Conservation (phyloP, 2,797 vertebrate species). For the Gymnodraco acuticeps region DNA sequence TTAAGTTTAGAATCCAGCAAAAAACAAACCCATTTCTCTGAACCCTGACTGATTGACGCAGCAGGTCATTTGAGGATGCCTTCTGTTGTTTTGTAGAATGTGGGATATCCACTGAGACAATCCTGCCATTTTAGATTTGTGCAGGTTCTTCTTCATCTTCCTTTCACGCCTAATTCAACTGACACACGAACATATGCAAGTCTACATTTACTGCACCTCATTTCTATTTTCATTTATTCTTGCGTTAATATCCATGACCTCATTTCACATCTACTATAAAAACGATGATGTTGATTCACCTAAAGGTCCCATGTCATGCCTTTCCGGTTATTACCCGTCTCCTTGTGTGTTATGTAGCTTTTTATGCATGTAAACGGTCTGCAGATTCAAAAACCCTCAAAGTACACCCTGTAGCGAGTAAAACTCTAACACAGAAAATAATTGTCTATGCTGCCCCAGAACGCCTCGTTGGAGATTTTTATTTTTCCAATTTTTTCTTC, state of each 20-base stretch:
- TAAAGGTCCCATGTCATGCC: too few species aligned
- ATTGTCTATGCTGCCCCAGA: too few species aligned
- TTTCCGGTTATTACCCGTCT: too few species aligned
- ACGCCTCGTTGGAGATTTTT: too few species aligned
- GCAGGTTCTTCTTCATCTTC: slow-evolving; percentile 31
- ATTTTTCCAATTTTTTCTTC: too few species aligned
- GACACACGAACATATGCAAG: slow-evolving; percentile 29
- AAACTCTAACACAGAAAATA: too few species aligned
- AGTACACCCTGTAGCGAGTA: too few species aligned
- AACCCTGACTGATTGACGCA: slow-evolving; percentile 27
- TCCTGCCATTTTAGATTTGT: slow-evolving; percentile 30
- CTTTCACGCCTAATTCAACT: slow-evolving; percentile 22
- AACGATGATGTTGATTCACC: slow-evolving; percentile 10
- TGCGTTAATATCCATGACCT: background rate
- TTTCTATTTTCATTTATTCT: slow-evolving; percentile 40
- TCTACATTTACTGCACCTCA: slow-evolving; percentile 42
- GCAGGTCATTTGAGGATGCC: slow-evolving; percentile 49
- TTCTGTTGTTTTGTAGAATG: slow-evolving; percentile 36
- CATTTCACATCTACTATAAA: background rate
- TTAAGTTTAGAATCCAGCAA: background rate
- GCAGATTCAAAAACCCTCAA: too few species aligned
- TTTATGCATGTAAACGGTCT: too few species aligned
- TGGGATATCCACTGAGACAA: slow-evolving; percentile 67
- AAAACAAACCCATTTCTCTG: background rate
- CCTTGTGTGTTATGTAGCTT: too few species aligned